Percentiles rank a stretch among this genome's conserved stretches.
Evolutionary conservation across 2,888 invertebrate genomes (phyloP).

Genomic region (Acronicta alni): DNA sequence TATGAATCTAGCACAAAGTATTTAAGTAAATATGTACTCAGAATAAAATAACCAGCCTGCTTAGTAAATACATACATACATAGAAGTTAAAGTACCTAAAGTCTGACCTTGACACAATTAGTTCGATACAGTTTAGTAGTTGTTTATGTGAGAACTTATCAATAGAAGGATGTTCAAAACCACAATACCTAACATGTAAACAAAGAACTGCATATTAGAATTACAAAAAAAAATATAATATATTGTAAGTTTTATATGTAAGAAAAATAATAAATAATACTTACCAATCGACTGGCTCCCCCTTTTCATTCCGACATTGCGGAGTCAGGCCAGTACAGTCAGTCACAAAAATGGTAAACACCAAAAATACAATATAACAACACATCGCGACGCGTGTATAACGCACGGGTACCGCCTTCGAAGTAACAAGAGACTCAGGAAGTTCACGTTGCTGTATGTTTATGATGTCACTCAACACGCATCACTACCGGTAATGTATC

Average conservation of each 20-base stretch:
- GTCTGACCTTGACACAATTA: background rate
- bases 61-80: background rate
- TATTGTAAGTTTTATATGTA: background rate
- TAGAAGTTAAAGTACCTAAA: background rate
- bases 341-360: constrained; percentile 67
- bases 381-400: constrained; percentile 69
- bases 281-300: constrained; percentile 92
- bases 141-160: constrained; percentile 9
- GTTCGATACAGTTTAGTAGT: background rate
- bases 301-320: constrained; percentile 90
- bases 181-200: constrained; percentile 10
- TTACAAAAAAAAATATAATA: background rate
- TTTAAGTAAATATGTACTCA: background rate
- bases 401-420: constrained; percentile 57
- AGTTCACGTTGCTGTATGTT: constrained; percentile 66
- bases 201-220: constrained; percentile 18
- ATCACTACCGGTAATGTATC: constrained; percentile 56
- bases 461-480: constrained; percentile 71
- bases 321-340: constrained; percentile 72
- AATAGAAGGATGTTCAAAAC: constrained; percentile 23
- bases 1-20: background rate
- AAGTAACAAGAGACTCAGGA: constrained; percentile 78
- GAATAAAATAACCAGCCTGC: background rate
- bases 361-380: constrained; percentile 58
- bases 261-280: constrained; percentile 54